phyloP scores from a whole-genome alignment of 2,797 vertebrate genomes.

The Enteromius unitaeniatus region DNA sequence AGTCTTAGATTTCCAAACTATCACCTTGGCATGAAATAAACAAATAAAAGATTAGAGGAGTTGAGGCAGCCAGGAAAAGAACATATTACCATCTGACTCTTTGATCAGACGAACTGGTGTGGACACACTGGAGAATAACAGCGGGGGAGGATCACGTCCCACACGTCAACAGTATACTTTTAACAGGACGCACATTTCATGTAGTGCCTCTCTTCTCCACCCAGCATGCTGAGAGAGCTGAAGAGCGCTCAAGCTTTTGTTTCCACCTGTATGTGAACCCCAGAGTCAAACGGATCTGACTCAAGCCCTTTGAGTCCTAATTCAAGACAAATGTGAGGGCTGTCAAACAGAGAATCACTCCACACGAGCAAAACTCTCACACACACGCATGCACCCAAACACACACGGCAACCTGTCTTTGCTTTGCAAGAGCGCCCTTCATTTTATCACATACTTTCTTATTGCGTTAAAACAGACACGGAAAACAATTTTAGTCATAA shows the following conservation, averaged over 20 bases:
- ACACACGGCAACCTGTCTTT: not conserved
- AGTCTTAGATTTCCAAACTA: constrained; percentile 49
- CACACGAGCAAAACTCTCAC: constrained; percentile 38
- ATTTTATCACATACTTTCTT: not conserved
- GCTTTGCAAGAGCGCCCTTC: not conserved
- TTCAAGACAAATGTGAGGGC: constrained; percentile 56
- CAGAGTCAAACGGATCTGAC: constrained; percentile 24
- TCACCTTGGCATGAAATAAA: constrained; percentile 58
- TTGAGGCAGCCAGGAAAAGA: constrained; percentile 40
- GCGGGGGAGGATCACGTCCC: constrained; percentile 13
- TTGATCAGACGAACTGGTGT: constrained; percentile 56
- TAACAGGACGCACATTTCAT: constrained; percentile 54
- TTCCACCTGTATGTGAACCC: constrained; percentile 56
- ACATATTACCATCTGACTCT: constrained; percentile 47
- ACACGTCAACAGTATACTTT: constrained; percentile 35
- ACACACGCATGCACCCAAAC: not conserved
- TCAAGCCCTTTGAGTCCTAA: constrained; percentile 23
- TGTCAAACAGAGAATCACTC: constrained; percentile 37
- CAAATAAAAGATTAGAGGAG: constrained; percentile 56
- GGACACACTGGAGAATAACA: constrained; percentile 49
- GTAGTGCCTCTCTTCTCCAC: constrained; percentile 31
- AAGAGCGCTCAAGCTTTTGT: constrained; percentile 27
- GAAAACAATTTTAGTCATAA: not conserved
- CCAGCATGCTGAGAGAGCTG: constrained; percentile 28
- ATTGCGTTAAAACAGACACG: not conserved